Evolutionary conservation across 2,113 vertebrate genomes (phyloP).

Genomic region (Pygoscelis antarcticus): DNA sequence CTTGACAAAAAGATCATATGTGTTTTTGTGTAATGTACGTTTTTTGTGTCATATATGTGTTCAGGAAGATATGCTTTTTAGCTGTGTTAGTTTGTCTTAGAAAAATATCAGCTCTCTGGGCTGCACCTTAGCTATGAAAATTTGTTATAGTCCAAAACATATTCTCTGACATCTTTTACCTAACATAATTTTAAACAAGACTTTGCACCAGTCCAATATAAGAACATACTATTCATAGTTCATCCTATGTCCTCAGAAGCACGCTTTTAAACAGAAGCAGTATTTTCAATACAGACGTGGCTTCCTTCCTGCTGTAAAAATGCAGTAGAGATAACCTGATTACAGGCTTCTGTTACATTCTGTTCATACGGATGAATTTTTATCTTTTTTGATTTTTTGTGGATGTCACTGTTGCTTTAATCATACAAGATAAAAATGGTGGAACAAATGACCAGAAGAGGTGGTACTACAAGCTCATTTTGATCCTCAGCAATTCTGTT

Average conservation of each 20-base stretch:
- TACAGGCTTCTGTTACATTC: background rate
- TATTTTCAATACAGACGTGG: background rate
- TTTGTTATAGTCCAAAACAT: background rate
- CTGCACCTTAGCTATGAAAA: background rate
- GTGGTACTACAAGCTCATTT: background rate
- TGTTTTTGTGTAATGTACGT: accelerated
- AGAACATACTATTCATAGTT: background rate
- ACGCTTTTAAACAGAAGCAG: background rate
- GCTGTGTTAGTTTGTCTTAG: background rate
- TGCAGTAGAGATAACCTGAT: background rate
- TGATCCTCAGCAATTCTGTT: background rate
- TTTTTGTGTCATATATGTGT: background rate
- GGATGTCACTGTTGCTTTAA: background rate
- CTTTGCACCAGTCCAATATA: background rate
- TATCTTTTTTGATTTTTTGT: background rate
- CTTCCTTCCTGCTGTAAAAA: background rate
- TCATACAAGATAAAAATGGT: background rate
- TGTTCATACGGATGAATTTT: background rate
- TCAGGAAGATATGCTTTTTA: background rate
- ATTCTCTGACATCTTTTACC: background rate
- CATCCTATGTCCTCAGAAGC: background rate
- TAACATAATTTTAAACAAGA: background rate
- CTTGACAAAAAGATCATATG: background rate
- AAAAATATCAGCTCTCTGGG: background rate
- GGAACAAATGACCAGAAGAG: background rate